A percentile compares a stretch with the other conserved stretches of the same genome.
Evolutionary conservation across 1,140 invertebrate species (phyloP).

Genomic region (Drosophila novamexicana): DNA sequence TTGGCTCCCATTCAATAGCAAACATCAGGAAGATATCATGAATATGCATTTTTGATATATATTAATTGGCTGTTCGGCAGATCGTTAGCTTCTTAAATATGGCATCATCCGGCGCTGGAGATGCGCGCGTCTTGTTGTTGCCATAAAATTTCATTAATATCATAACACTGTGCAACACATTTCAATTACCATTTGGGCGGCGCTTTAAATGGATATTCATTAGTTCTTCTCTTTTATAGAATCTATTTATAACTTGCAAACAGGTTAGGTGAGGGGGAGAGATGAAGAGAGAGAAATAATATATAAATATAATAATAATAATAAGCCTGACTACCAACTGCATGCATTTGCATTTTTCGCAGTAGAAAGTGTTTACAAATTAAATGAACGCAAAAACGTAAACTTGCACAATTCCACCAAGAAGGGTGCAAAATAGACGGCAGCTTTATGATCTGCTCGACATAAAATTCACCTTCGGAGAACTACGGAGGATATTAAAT

Average conservation of each 20-base stretch:
- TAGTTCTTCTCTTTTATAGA: not conserved
- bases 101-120: constrained; percentile 20
- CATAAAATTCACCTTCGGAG: no score
- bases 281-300: no score
- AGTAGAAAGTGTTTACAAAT: no score
- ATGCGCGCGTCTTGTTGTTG: constrained; percentile 43
- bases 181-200: constrained; percentile 16
- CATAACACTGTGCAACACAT: constrained; percentile 35
- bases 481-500: no score
- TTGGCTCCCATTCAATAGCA: constrained; percentile 34
- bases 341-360: no score
- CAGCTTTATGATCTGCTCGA: no score
- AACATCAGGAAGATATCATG: constrained; percentile 43
- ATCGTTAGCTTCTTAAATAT: constrained; percentile 73
- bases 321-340: no score
- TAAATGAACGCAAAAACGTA: no score
- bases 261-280: not conserved
- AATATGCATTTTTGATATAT: constrained; percentile 66
- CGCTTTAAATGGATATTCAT: not conserved
- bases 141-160: constrained; percentile 64
- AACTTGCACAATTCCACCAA: no score
- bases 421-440: no score
- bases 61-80: constrained; percentile 75
- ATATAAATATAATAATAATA: no score
- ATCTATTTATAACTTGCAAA: not conserved